Percentiles rank a stretch among this genome's conserved stretches.
phyloP scores from a whole-genome alignment of 2,113 vertebrate species.

The Zeus faber region DNA sequence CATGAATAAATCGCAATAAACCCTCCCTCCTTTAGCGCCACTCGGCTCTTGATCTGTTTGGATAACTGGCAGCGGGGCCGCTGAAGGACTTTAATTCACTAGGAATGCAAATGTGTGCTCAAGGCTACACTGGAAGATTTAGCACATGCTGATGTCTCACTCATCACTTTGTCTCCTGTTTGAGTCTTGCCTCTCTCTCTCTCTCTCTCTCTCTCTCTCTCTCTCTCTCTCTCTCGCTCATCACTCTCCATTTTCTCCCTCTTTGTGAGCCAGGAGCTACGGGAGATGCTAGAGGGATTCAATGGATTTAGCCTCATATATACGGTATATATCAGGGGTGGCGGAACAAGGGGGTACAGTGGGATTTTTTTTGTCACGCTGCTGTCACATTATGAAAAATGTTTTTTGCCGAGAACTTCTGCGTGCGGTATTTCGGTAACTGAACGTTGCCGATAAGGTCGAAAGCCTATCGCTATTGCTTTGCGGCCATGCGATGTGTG shows the following conservation, averaged over 20 bases:
- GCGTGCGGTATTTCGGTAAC: too few relatives aligned
- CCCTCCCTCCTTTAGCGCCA: not conserved
- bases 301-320: too few relatives aligned
- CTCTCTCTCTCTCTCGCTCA: constrained; percentile 13
- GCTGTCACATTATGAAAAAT: too few relatives aligned
- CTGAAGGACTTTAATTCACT: constrained; percentile 20
- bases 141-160: constrained; percentile 22
- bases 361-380: too few relatives aligned
- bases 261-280: not conserved
- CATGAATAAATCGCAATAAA: constrained; percentile 4
- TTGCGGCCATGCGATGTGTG: too few relatives aligned
- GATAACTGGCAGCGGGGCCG: constrained; percentile 3
- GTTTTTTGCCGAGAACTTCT: too few relatives aligned
- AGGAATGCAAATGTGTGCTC: constrained; percentile 34
- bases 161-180: not conserved
- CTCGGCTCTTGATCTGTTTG: constrained; percentile 21
- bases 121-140: constrained; percentile 23
- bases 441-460: too few relatives aligned
- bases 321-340: too few relatives aligned
- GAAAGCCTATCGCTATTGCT: too few relatives aligned
- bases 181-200: constrained; percentile 7
- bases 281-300: not conserved
- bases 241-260: constrained; percentile 12
- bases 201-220: not conserved
- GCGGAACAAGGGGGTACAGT: too few relatives aligned